These are phyloP conservation scores for Drosophila atroscutellata DNA, from an alignment of 2,888 invertebrate genomes.

Conservation along the genomic window DNA sequence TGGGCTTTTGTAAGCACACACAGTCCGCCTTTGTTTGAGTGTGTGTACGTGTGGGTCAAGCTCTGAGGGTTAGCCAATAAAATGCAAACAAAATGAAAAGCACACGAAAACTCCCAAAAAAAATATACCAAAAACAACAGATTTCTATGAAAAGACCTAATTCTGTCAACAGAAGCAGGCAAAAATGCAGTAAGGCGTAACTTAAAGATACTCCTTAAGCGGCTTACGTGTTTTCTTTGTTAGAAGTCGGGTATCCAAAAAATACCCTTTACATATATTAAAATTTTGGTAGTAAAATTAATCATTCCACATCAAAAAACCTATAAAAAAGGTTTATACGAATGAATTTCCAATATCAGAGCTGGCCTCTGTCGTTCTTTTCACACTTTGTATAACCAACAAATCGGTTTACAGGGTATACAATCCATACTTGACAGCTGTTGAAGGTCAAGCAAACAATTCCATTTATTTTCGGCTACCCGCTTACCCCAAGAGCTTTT, in stretches of 20 bases:
- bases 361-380: not conserved
- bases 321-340: not conserved
- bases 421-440: conserved; percentile 37
- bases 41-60: conserved; percentile 46
- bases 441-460: conserved; percentile 71
- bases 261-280: not conserved
- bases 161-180: conserved; percentile 19
- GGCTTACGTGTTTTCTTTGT: not conserved
- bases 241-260: not conserved
- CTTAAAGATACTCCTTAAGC: conserved; percentile 34
- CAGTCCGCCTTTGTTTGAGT: conserved; percentile 14
- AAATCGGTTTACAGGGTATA: conserved; percentile 25
- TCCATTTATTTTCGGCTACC: conserved; percentile 62
- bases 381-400: too few species aligned
- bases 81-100: conserved; percentile 68
- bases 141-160: conserved; percentile 34
- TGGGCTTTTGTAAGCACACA: conserved; percentile 38
- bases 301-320: not conserved
- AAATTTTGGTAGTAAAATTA: not conserved
- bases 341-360: not conserved
- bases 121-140: conserved; percentile 11
- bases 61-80: conserved; percentile 55
- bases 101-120: conserved; percentile 42
- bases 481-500: conserved; percentile 29
- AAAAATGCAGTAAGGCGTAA: not conserved